phyloP scores from a whole-genome alignment of 2,797 vertebrate genomes.

The Oreochromis grahami region DNA sequence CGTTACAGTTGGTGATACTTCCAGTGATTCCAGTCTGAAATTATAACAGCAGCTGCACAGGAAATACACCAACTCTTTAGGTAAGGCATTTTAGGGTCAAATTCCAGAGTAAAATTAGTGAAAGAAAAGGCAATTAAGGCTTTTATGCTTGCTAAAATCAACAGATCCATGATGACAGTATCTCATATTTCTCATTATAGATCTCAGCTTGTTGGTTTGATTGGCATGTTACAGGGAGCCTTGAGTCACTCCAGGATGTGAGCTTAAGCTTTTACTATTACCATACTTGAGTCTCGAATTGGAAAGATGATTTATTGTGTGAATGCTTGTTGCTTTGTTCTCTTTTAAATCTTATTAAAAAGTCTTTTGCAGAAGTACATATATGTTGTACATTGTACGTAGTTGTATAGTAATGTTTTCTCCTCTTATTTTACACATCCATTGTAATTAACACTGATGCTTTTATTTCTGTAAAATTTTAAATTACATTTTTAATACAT shows the following conservation, averaged over 20 bases:
- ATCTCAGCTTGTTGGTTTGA: neutral
- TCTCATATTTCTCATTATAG: slow-evolving; percentile 4
- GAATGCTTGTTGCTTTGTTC: neutral
- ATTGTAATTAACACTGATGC: neutral
- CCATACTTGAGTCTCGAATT: neutral
- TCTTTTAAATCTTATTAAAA: neutral
- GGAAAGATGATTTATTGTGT: neutral
- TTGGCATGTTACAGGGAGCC: neutral
- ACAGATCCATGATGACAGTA: neutral
- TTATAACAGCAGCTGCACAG: neutral
- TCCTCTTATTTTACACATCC: neutral
- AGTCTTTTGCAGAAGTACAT: neutral
- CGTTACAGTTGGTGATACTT: neutral
- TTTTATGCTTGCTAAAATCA: neutral
- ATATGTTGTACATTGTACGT: neutral
- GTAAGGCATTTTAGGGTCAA: slow-evolving; percentile 8
- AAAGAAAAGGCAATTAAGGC: neutral
- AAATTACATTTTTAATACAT: neutral
- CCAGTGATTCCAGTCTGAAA: neutral
- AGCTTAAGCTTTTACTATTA: neutral
- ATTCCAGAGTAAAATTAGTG: neutral
- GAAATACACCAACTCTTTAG: neutral
- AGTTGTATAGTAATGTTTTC: neutral
- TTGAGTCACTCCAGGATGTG: neutral
- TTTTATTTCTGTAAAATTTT: neutral